Percentiles rank a stretch among this genome's conserved stretches.
These are phyloP conservation scores for Miniopterus natalensis DNA, from an alignment of 2,113 vertebrate genomes.

Conservation along the genomic window DNA sequence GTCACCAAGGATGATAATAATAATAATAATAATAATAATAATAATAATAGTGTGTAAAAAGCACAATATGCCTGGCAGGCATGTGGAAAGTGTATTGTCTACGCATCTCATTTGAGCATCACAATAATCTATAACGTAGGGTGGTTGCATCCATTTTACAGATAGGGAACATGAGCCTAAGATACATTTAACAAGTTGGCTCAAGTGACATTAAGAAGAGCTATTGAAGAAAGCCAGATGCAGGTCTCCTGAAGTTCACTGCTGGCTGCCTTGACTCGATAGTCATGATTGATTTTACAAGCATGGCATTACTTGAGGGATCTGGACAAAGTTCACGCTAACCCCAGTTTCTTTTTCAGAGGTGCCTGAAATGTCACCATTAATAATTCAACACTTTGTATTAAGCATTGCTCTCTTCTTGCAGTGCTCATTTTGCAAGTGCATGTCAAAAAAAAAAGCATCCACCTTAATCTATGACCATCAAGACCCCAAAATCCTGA, in stretches of 20 bases:
- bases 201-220: neutral
- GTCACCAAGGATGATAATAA: neutral
- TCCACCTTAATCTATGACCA: neutral
- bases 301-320: neutral
- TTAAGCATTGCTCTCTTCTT: neutral
- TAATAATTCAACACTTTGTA: conserved; percentile 59
- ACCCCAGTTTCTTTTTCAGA: conserved; percentile 26
- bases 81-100: neutral
- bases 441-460: neutral
- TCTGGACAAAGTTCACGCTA: neutral
- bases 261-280: neutral
- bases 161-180: neutral
- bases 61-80: neutral
- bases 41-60: neutral
- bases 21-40: too few species aligned
- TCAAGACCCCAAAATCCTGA: neutral
- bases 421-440: neutral
- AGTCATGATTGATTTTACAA: neutral
- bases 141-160: neutral
- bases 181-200: neutral
- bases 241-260: neutral
- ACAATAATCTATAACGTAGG: too few species aligned
- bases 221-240: neutral
- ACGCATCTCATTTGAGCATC: neutral
- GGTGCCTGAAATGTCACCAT: conserved; percentile 38